These are phyloP conservation scores for Butastur rufipennis DNA, from an alignment of 2,113 vertebrate species.

Conservation along the genomic window DNA sequence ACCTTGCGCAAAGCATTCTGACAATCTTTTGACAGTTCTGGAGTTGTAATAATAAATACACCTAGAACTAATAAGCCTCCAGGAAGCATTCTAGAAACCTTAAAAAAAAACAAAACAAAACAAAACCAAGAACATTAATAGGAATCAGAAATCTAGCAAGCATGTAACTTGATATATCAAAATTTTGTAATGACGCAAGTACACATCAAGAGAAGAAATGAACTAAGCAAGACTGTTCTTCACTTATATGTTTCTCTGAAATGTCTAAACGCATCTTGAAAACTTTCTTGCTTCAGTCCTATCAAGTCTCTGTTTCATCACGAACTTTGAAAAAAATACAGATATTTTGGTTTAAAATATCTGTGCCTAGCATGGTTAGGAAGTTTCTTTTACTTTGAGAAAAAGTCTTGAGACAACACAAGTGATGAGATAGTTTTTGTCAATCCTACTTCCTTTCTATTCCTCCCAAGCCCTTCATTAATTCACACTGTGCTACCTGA, in stretches of 20 bases:
- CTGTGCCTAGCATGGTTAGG: accelerated
- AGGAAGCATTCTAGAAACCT: slow-evolving; percentile 94
- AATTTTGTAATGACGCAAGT: neutral
- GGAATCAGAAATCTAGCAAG: neutral
- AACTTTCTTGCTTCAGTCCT: neutral
- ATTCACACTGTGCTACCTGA: slow-evolving; percentile 73
- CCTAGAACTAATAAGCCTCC: slow-evolving; percentile 87
- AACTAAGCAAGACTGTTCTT: neutral
- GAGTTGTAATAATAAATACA: slow-evolving; percentile 82
- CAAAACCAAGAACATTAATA: neutral
- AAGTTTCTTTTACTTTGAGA: neutral
- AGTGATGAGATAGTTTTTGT: neutral
- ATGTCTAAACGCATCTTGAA: neutral
- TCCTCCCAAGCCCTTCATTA: neutral
- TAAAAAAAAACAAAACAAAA: neutral
- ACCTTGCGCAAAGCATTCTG: slow-evolving; percentile 83
- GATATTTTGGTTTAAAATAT: neutral
- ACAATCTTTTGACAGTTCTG: slow-evolving; percentile 81
- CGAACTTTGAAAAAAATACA: neutral
- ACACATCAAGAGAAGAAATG: neutral
- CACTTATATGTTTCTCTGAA: neutral
- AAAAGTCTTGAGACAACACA: neutral
- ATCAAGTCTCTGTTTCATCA: neutral
- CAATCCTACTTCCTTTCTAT: neutral
- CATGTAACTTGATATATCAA: neutral